phyloP scores from a whole-genome alignment of 2,888 invertebrate genomes.

The Nymphalis polychloros region DNA sequence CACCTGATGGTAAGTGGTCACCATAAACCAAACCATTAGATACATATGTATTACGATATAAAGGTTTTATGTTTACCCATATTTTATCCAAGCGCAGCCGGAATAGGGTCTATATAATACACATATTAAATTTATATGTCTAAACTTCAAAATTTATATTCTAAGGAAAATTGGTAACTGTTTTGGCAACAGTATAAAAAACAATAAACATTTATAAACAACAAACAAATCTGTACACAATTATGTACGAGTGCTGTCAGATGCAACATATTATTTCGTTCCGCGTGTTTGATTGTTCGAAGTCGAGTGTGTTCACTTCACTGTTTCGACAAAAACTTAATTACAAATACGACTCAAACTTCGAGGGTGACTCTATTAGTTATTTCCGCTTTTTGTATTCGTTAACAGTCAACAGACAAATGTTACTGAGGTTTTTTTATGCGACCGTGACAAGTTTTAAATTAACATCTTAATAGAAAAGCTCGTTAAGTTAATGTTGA shows the following conservation, averaged over 20 bases:
- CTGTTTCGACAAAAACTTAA: constrained; percentile 43
- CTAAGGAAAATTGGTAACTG: too few species aligned
- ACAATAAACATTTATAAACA: not conserved
- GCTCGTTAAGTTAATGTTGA: not conserved
- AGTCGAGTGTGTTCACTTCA: not conserved
- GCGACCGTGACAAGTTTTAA: not conserved
- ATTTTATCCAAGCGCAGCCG: too few species aligned
- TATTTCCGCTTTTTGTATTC: constrained; percentile 54
- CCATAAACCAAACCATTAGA: too few species aligned
- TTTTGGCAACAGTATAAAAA: too few species aligned
- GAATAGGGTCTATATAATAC: too few species aligned
- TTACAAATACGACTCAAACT: constrained; percentile 46
- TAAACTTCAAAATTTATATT: too few species aligned
- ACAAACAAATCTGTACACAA: not conserved
- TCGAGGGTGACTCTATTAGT: constrained; percentile 37
- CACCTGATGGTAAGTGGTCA: too few species aligned
- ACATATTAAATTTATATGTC: too few species aligned
- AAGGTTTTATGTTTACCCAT: too few species aligned
- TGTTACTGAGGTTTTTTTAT: constrained; percentile 35
- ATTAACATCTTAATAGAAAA: constrained; percentile 9
- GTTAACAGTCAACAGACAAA: constrained; percentile 41
- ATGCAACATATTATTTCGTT: not conserved
- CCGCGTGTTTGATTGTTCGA: not conserved
- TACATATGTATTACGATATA: too few species aligned
- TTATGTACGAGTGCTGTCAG: not conserved